Conservation (phyloP, 2,113 vertebrate species). For the Calonectris borealis region DNA sequence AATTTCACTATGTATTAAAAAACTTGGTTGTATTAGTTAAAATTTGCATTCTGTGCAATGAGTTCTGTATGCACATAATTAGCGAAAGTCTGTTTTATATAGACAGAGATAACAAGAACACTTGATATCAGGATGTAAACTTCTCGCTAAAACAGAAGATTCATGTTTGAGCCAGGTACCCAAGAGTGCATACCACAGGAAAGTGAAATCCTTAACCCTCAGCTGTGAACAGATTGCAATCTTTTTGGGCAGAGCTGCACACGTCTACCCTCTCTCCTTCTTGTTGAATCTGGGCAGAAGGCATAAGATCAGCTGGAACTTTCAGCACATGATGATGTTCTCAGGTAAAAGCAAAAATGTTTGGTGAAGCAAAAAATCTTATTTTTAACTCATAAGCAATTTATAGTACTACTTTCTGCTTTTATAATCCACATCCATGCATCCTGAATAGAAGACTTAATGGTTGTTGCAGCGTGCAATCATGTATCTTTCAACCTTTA, state of each 20-base stretch:
- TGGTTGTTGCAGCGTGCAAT: background rate
- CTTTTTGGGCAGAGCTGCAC: constrained; percentile 91
- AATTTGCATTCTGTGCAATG: background rate
- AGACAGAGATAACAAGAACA: background rate
- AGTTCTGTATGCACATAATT: background rate
- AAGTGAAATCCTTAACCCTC: constrained; percentile 75
- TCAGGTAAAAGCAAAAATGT: constrained; percentile 79
- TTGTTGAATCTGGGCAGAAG: constrained; percentile 93
- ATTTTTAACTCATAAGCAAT: background rate
- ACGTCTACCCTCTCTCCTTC: constrained; percentile 96
- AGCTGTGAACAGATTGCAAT: constrained; percentile 82
- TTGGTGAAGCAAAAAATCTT: background rate
- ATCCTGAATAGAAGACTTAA: background rate
- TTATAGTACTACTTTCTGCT: background rate
- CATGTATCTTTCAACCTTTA: background rate
- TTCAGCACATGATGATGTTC: constrained; percentile 99
- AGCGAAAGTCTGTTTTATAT: background rate
- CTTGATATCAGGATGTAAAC: background rate
- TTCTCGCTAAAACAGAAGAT: background rate
- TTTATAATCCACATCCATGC: background rate
- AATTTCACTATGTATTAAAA: background rate
- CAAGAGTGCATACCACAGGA: background rate
- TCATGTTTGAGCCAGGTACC: background rate
- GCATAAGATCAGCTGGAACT: constrained; percentile 95
- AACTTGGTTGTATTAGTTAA: background rate